Conservation (phyloP, 1,140 invertebrate genomes). For the Danaus plexippus region DNA sequence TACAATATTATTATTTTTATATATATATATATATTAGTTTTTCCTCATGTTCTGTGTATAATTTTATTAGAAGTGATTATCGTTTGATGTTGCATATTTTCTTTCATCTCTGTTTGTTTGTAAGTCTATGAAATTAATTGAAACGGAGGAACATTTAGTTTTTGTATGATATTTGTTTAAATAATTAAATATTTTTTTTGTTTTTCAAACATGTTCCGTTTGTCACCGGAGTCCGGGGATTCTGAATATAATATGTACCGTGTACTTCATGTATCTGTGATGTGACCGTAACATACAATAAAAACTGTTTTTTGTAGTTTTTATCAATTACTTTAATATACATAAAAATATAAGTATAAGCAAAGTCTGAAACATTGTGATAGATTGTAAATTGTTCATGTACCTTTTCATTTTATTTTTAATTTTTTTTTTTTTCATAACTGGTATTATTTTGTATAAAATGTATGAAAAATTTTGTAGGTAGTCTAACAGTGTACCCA, state of each 20-base stretch:
- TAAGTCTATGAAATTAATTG: no score
- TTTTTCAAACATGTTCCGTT: neutral
- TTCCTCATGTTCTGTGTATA: no score
- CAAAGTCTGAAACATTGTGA: constrained; percentile 57
- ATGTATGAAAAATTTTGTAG: constrained; percentile 18
- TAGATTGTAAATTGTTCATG: constrained; percentile 40
- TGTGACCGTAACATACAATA: constrained; percentile 21
- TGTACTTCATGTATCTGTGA: constrained; percentile 33
- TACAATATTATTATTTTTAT: no score
- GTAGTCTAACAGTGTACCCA: constrained; percentile 9
- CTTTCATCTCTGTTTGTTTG: no score
- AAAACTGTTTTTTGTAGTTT: constrained; percentile 16
- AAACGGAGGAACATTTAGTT: no score
- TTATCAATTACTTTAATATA: constrained; percentile 29
- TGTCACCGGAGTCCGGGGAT: no score
- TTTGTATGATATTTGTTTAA: no score
- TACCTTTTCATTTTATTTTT: constrained; percentile 15
- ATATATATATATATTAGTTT: no score
- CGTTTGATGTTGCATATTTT: no score
- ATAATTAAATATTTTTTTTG: neutral
- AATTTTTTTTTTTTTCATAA: constrained; percentile 19
- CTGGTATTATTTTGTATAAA: constrained; percentile 27
- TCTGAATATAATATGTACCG: no score
- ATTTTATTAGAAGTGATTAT: no score
- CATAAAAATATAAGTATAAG: constrained; percentile 23